phyloP scores from a whole-genome alignment of 2,113 vertebrate species.

The Ctenodactylus gundi region DNA sequence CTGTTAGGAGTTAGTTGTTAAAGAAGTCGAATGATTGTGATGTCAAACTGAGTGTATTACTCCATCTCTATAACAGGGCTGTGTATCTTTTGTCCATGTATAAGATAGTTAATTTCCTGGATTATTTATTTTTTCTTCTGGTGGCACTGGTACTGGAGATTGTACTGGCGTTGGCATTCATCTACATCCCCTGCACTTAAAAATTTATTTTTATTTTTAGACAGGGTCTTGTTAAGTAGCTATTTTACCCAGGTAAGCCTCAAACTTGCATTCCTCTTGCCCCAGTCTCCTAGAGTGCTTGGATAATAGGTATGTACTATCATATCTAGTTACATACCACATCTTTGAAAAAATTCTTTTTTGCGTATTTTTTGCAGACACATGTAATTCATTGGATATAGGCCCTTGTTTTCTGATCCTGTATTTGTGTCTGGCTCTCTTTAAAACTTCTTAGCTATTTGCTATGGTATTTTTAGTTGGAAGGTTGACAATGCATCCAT shows the following conservation, averaged over 20 bases:
- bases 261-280: not conserved
- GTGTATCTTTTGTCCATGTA: not conserved
- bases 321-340: not conserved
- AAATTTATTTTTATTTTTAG: not conserved
- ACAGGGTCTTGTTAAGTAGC: not conserved
- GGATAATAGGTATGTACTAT: not conserved
- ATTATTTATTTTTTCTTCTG: conserved; percentile 22
- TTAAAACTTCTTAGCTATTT: not conserved
- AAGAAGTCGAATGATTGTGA: not conserved
- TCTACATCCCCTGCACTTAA: not conserved
- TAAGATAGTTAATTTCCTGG: not conserved
- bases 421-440: not conserved
- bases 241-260: not conserved
- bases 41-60: not conserved
- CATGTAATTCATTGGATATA: not conserved
- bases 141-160: not conserved
- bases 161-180: not conserved
- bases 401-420: not conserved
- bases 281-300: not conserved
- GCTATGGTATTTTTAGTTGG: not conserved
- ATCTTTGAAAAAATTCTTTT: not conserved
- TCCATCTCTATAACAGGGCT: not conserved
- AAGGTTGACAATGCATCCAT: not conserved
- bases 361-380: not conserved
- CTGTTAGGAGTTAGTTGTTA: not conserved